These are phyloP conservation scores for Rhinella marina DNA, from an alignment of 2,797 vertebrate genomes.

Conservation along the genomic window DNA sequence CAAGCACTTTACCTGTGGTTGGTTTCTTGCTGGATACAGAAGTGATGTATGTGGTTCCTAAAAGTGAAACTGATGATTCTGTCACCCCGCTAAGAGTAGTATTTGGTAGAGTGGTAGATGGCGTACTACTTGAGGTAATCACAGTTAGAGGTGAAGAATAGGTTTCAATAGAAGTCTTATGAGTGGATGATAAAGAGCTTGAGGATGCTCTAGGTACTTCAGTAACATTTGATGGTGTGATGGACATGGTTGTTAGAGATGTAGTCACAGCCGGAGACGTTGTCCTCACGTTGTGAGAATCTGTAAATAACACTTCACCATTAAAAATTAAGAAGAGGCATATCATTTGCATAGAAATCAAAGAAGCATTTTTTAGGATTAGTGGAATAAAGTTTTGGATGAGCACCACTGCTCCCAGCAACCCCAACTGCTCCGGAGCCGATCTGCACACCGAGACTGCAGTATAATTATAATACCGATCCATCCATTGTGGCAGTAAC, in stretches of 20 bases:
- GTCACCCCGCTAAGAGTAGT: not conserved
- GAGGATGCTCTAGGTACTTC: not conserved
- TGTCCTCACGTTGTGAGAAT: not conserved
- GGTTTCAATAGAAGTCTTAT: not conserved
- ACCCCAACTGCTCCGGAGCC: too few relatives aligned
- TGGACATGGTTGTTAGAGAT: not conserved
- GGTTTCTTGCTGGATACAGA: not conserved
- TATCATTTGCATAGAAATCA: too few relatives aligned
- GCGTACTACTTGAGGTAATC: not conserved
- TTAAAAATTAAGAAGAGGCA: too few relatives aligned
- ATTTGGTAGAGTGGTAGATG: not conserved
- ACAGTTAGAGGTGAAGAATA: not conserved
- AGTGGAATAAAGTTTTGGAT: too few relatives aligned
- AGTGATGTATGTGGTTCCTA: not conserved
- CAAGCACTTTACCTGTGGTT: slow-evolving; percentile 6
- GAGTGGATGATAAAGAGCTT: not conserved
- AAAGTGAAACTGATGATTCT: not conserved
- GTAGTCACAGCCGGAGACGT: not conserved
- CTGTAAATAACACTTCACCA: too few relatives aligned
- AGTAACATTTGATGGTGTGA: not conserved
- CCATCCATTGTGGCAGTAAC: too few relatives aligned
- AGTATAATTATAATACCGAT: too few relatives aligned
- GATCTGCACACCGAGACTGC: too few relatives aligned
- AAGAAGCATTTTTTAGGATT: too few relatives aligned
- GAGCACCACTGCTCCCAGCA: too few relatives aligned